Evolutionary conservation across 2,888 invertebrate genomes (phyloP).

Genomic region (Scaptomyza parva): DNA sequence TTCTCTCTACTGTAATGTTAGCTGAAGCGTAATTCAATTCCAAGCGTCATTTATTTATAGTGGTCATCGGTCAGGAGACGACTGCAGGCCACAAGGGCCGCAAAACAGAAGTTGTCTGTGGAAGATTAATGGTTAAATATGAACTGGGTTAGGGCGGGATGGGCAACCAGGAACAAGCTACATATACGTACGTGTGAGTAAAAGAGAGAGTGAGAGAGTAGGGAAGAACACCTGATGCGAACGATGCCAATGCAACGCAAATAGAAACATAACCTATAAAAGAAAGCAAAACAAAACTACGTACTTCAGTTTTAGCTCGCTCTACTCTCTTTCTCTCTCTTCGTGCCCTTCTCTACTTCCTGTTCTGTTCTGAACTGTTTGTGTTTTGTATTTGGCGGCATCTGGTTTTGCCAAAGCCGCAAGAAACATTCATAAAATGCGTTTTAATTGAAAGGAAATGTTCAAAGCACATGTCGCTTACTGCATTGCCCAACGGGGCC

Average conservation of each 20-base stretch:
- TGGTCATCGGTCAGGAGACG: slow-evolving; percentile 48
- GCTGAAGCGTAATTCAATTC: slow-evolving; percentile 75
- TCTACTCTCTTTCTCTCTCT: not conserved
- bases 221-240: slow-evolving; percentile 59
- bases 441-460: slow-evolving; percentile 77
- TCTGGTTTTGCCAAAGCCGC: slow-evolving; percentile 58
- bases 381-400: slow-evolving; percentile 52
- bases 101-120: slow-evolving; percentile 31
- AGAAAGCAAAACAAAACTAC: slow-evolving; percentile 4
- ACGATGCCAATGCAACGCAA: not conserved
- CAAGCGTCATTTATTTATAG: slow-evolving; percentile 77
- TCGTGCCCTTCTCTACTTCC: slow-evolving; percentile 21
- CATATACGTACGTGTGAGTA: not conserved
- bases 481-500: slow-evolving; percentile 19
- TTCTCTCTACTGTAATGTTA: slow-evolving; percentile 25
- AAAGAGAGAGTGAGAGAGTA: not conserved
- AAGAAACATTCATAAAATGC: slow-evolving; percentile 65
- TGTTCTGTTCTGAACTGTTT: slow-evolving; percentile 32
- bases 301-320: slow-evolving; percentile 6
- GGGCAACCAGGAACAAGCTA: slow-evolving; percentile 11
- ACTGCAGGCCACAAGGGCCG: slow-evolving; percentile 16
- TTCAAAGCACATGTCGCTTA: slow-evolving; percentile 61
- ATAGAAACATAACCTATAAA: slow-evolving; percentile 2
- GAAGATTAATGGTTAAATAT: slow-evolving; percentile 63
- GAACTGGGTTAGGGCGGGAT: slow-evolving; percentile 77